Base-by-base conservation (phyloP, 2,113 vertebrate genomes). In the Sigmodon hispidus region DNA sequence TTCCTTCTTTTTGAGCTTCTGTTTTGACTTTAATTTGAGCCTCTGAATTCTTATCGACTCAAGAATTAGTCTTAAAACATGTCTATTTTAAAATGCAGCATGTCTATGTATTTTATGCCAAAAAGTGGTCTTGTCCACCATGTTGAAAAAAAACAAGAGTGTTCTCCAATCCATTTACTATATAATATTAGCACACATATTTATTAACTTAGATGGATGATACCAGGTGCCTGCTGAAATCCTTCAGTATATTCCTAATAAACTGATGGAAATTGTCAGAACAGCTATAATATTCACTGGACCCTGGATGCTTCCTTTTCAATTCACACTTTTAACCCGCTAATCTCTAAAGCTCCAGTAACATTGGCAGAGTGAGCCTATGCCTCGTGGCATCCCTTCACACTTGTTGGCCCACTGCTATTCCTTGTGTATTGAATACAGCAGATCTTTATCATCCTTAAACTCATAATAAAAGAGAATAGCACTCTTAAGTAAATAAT, bases 81-180 rank as follows among this genome's bases (percentile, higher is more conserved):
- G n/a, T 52, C 95, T 96, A 93, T 57, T 94, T 95, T 90, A 55
- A 93, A 96, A 94, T 79, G 45, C 22, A 75, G 52, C 21, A 93
- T 94, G 92, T 95, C 87, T 89, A 84, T 17, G 36, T 92, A 63
- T 43, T 94, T 87, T 84, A 80, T 4, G 88, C 79, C 43, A 75
- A 80, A 91, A 55, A n/a, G 15, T 7, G 34, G 91, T n/a, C 19
- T 83, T 87, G 76, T 67, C 63, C 45, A 84, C 43, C 29, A 80
- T 55, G 73, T 15, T 70, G 55, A 52, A 59, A 88, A 72, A 63
- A 89, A 89, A 24, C 6, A 50, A 22, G n/a, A 91, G 77, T 73
- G 26, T n/a, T 93, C 67, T 59, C 36, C 26, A 87, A 22, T 70
- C 67, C 91, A 57, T 84, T 65, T 87, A 40, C 17, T 43, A 87